Conservation (phyloP, 2,797 vertebrate species). For the Muscicapa comitata region DNA sequence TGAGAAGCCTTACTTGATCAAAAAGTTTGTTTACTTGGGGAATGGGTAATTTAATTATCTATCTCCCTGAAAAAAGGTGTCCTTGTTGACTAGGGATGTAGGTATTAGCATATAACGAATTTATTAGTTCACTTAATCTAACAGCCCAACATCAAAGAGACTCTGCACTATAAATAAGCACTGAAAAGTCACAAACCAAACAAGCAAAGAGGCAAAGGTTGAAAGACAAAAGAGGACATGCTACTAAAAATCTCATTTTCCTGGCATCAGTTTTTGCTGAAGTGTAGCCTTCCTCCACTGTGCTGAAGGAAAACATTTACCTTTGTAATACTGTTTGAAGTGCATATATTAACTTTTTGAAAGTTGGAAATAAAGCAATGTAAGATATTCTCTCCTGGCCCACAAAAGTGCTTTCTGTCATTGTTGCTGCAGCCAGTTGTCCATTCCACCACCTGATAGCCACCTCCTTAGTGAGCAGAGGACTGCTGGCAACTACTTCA, state of each 20-base stretch:
- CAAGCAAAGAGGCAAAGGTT: neutral
- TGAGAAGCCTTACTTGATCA: neutral
- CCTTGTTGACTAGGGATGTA: conserved; percentile 5
- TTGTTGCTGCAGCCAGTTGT: neutral
- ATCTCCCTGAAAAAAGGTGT: conserved; percentile 16
- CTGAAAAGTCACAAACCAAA: neutral
- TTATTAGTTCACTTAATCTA: conserved; percentile 42
- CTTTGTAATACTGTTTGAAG: neutral
- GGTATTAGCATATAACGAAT: conserved; percentile 13
- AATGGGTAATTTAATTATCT: conserved; percentile 48
- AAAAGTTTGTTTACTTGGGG: conserved; percentile 9
- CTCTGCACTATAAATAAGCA: neutral
- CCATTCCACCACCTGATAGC: neutral
- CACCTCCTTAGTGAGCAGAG: neutral
- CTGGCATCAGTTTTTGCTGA: neutral
- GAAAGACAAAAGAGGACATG: neutral
- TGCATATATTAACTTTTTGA: neutral
- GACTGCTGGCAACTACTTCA: neutral
- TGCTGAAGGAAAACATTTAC: neutral
- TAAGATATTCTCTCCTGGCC: neutral
- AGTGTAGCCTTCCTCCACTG: neutral
- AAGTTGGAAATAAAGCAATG: neutral
- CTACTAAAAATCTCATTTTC: neutral
- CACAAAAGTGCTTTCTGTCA: neutral
- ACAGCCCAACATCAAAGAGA: neutral